Conservation (phyloP, 2,113 vertebrate species). For the Tupaia chinensis region DNA sequence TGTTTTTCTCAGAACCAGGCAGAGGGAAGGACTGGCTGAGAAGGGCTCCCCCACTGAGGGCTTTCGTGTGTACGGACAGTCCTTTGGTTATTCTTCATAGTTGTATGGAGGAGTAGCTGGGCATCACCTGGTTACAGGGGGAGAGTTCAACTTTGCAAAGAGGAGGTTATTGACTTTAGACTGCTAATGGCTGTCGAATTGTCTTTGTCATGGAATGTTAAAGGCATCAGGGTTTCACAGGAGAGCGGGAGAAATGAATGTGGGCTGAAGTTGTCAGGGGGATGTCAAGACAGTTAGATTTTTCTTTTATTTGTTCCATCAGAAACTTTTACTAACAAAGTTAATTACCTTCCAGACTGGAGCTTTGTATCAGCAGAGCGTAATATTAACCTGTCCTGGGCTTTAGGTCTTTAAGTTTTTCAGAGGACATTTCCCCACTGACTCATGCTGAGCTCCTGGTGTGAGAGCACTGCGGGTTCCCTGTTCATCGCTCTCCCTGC, state of each 20-base stretch:
- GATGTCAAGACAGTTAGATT: not conserved
- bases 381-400: not conserved
- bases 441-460: not conserved
- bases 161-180: not conserved
- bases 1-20: not conserved
- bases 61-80: not conserved
- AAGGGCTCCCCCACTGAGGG: not conserved
- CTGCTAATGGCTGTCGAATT: not conserved
- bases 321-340: not conserved
- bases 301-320: not conserved
- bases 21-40: not conserved
- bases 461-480: not conserved
- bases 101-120: not conserved
- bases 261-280: slow-evolving; percentile 3
- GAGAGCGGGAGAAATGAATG: not conserved
- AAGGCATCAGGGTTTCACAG: not conserved
- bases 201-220: not conserved
- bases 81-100: not conserved
- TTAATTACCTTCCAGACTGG: not conserved
- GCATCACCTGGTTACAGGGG: not conserved
- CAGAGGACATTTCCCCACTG: not conserved
- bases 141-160: not conserved
- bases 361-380: not conserved
- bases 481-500: not conserved
- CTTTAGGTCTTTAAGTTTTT: not conserved